Conservation (phyloP, 1,140 invertebrate species). For the Atta colombica region DNA sequence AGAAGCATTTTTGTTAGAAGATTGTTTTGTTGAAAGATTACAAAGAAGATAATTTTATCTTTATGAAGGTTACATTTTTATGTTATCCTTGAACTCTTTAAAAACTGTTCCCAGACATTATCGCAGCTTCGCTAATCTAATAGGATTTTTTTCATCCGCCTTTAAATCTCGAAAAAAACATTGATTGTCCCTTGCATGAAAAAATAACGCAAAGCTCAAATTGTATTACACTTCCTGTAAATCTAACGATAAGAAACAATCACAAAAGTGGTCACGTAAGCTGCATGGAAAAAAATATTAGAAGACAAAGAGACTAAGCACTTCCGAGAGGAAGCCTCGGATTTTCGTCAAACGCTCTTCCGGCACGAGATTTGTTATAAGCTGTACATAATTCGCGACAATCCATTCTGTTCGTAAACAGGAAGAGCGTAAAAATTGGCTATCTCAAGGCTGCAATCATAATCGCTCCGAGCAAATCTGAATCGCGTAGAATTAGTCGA, state of each 20-base stretch:
- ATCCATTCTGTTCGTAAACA: conserved; percentile 32
- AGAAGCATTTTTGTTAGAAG: too few species aligned
- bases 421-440: conserved; percentile 40
- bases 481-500: background rate
- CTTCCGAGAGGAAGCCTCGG: conserved; percentile 57
- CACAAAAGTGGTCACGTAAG: conserved; percentile 43
- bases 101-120: background rate
- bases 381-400: background rate
- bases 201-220: background rate
- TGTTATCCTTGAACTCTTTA: background rate
- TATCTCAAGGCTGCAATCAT: background rate
- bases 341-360: conserved; percentile 49
- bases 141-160: background rate
- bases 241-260: conserved; percentile 40
- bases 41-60: background rate
- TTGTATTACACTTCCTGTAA: conserved; percentile 36
- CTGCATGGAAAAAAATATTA: conserved; percentile 24
- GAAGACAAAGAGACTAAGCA: conserved; percentile 45
- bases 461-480: background rate
- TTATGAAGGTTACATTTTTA: background rate
- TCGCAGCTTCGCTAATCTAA: background rate
- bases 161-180: background rate
- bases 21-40: background rate
- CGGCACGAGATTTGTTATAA: conserved; percentile 42
- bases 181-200: background rate